A percentile compares a stretch with the other conserved stretches of the same genome.
Conservation (phyloP, 2,113 vertebrate genomes). For the Oreochromis aureus region DNA sequence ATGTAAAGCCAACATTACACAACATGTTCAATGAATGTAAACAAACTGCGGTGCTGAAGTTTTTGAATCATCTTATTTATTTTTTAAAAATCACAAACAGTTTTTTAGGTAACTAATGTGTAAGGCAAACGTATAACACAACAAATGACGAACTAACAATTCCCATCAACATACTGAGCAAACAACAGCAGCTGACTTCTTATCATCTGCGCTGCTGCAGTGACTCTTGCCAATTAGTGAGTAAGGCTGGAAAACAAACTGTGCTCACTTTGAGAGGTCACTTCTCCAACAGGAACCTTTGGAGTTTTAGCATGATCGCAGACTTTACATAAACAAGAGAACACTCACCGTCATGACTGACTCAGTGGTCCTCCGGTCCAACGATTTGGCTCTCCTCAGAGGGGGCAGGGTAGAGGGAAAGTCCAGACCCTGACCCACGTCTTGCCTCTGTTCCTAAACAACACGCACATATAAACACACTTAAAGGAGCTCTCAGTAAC, state of each 20-base stretch:
- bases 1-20: background rate
- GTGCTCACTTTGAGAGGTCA: background rate
- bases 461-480: background rate
- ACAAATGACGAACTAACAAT: background rate
- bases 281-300: background rate
- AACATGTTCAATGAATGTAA: background rate
- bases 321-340: background rate
- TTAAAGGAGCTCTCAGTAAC: background rate
- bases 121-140: accelerated
- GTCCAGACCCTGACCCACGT: constrained; percentile 50
- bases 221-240: background rate
- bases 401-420: constrained; percentile 72
- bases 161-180: background rate
- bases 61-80: background rate
- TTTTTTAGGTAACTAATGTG: background rate
- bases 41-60: background rate
- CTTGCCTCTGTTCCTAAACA: constrained; percentile 60
- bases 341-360: constrained; percentile 80
- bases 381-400: constrained; percentile 77
- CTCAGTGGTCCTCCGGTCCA: constrained; percentile 79
- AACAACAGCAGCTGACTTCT: background rate
- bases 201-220: background rate
- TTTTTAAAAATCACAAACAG: background rate
- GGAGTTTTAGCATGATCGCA: background rate
- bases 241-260: background rate